Evolutionary conservation across 1,140 invertebrate genomes (phyloP), one percentile per base, ranked within the genome.

Genomic region (Leptoteleia sp.): DNA sequence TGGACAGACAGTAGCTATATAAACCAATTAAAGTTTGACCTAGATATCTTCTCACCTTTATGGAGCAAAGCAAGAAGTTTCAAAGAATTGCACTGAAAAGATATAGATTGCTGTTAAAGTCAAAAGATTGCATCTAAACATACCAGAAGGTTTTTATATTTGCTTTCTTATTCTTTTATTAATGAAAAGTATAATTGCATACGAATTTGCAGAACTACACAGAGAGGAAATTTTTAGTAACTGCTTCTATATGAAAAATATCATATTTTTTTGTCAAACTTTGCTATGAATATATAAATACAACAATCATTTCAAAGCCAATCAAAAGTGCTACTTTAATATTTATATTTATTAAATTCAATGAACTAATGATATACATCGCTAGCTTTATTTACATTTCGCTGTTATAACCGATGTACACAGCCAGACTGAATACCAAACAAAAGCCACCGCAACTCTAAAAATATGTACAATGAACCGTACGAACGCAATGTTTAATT

Each of bases 21-120:
- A 72, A 76, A 71, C 72, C 61, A 72, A 80, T 80, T 76, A 76
- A 76, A 75, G 59, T 76, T 64, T 80, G 78, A 80, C 78, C 72
- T 54, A 76, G 55, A 80, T 80, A 68, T 59, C 37, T 68, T 76
- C 48, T 59, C 65, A 62, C 65, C 62, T 62, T 75, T 59, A 54
- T 52, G 50, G 25, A 55, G 42, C 19, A 38, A 52, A 64, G 55
- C 43, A 62, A 64, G 31, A 75, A 70, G 55, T 57, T 70, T 31
- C 48, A 50, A 55, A 59, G 55, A 67, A 55, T 64, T 13, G 11
- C 38, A 7, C 8, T 42, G 47, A 35, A 65, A 59, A 17, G 54
- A 52, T 48, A 47, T 13, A 38, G 57, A 52, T 61, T 75, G 52
- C 35, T 25, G 52, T 38, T 59, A 54, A 75, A 64, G 43, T 77